Base-by-base conservation (phyloP, 2,888 invertebrate genomes). In the Lasioglossum malachurum region DNA sequence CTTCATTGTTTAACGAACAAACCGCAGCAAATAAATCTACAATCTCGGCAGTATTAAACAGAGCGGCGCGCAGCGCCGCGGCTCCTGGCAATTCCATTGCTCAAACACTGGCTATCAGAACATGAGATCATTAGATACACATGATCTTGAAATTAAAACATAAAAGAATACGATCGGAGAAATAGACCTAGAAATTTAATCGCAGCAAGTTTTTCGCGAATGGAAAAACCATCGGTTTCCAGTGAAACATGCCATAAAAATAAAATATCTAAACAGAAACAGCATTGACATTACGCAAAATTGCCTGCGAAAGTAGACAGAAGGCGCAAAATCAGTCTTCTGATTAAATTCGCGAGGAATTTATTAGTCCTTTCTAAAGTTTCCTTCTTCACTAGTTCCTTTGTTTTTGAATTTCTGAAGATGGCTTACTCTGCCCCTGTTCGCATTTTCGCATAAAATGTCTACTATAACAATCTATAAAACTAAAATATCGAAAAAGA, bases 51-150 rank as follows among this genome's bases (percentile, higher is more conserved):
- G 82, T 75, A 75, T 88, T 80, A 77, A 69, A 41, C 74, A 67
- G 73, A 82, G 14, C 49, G 12, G 7, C 27, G 14, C 49, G 10
- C 46, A 4, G 7, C 27, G 14, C 49, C 4, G 7, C n/a, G 31
- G 78, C 60, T 64, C 41, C 27, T n/a, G 16, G 72, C 60, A 53
- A 41, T 80, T 83, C 12, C 23, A 16, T 74, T 80, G 80, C 72
- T 83, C 78, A 83, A 80, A 67, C 85, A 77, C 41, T 27, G n/a
- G 64, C 84, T 90, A 89, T 89, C 89, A 77, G 72, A 77, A 57
- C 60, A 44, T 79, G 75, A 84, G 81, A 91, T 87, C 78, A 84
- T 82, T n/a, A 41, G 0, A 38, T 67, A 78, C 75, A 60, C 2
- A 23, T 16, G 2, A 49, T 46, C 10, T 12, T 49, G 49, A 35